These are phyloP conservation scores for Halichondria panicea DNA, from an alignment of 37 sponge, comb jelly and placozoan genomes.

Conservation along the genomic window DNA sequence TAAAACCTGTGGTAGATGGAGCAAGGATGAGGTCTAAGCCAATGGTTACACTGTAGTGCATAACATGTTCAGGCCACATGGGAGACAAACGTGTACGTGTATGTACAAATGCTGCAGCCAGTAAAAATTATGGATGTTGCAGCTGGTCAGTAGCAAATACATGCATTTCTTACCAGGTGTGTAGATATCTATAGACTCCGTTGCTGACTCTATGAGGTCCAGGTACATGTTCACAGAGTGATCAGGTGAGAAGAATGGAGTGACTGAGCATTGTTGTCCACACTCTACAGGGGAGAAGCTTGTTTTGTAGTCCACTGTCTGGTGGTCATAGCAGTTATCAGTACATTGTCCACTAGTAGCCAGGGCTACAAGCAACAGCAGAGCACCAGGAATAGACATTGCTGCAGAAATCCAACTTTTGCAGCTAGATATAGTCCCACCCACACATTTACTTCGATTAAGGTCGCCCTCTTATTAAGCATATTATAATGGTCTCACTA, in stretches of 20 bases:
- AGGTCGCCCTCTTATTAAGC: too few relatives aligned
- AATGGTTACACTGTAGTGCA: neutral
- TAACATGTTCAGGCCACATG: too few relatives aligned
- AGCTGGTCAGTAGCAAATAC: too few relatives aligned
- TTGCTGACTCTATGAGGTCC: conserved; percentile 65
- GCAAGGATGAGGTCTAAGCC: neutral
- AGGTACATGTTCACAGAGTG: conserved; percentile 72
- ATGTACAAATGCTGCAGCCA: neutral
- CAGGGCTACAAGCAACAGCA: neutral
- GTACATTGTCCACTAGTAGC: neutral
- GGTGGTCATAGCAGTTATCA: conserved; percentile 67
- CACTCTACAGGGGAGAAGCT: conserved; percentile 50
- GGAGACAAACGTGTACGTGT: neutral
- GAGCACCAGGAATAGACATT: neutral
- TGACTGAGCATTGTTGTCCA: conserved; percentile 46
- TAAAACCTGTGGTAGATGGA: conserved; percentile 39
- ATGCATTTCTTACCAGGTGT: conserved; percentile 87
- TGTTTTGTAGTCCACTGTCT: conserved; percentile 58
- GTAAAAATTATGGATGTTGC: too few relatives aligned
- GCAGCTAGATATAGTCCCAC: too few relatives aligned
- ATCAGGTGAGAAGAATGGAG: conserved; percentile 92
- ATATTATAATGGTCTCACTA: too few relatives aligned
- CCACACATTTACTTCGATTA: too few relatives aligned
- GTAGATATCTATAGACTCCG: conserved; percentile 64
- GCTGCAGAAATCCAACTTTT: neutral